Base-by-base conservation (phyloP, 2,888 invertebrate species). In the Phalera bucephala region DNA sequence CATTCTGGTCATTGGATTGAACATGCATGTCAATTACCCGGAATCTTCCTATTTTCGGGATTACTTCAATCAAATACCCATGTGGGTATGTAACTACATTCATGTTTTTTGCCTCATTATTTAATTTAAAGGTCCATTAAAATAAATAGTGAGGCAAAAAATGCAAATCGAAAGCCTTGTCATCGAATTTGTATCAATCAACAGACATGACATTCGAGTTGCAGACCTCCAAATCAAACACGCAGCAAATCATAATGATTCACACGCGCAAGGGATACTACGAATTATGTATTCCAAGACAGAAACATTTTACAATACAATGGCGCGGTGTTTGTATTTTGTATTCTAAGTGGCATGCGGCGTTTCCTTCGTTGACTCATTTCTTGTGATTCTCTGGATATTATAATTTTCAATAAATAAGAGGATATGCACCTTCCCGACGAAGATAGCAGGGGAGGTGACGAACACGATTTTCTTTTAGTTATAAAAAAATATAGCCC, bases 361-460 rank as follows among this genome's bases (percentile, higher is more conserved):
- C 40, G 69, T 80, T 80, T 80, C 79, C 80, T 80, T 62, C 57
- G 64, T 62, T 68, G 68, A 72, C 31, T 74, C 68, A 71, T 62
- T 59, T 59, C 53, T 43, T 28, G 32, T 37, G 32, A 45, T 36
- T 15, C 39, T 41, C 17, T 28, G 23, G 9, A 37, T 27, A 25
- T 35, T 31, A 33, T 20, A 31, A 37, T 27, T 32, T 32, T 37
- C 5, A 27, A 19, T 36, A 29, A 29, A 29, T 23, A 35, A 23
- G n/a, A n/a, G n/a, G n/a, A n/a, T n/a, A n/a, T n/a, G n/a, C n/a
- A n/a, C n/a, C n/a, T n/a, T n/a, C n/a, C n/a, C n/a, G n/a, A n/a
- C n/a, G n/a, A n/a, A n/a, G n/a, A n/a, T n/a, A n/a, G n/a, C n/a
- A n/a, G n/a, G n/a, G n/a, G n/a, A n/a, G n/a, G n/a, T n/a, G n/a